phyloP scores from a whole-genome alignment of 2,797 vertebrate species.

The Pangasius sanitwongsei region DNA sequence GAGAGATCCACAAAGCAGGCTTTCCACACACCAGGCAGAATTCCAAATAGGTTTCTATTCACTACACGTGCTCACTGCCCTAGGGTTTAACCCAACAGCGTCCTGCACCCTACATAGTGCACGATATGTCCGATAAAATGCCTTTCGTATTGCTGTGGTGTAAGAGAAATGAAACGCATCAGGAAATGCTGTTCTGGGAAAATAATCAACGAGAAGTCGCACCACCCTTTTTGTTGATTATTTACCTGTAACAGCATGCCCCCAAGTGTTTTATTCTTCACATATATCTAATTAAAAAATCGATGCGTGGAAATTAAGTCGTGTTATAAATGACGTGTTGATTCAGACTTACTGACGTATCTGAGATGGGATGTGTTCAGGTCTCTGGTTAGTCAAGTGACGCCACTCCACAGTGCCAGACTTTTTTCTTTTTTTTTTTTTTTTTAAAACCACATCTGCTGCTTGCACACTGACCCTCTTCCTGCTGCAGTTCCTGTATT shows the following conservation, averaged over 20 bases:
- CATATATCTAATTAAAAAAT: not conserved
- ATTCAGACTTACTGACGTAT: not conserved
- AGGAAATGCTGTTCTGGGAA: not conserved
- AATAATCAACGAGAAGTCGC: not conserved
- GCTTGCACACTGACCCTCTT: constrained; percentile 64
- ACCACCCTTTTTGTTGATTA: not conserved
- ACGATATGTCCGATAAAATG: not conserved
- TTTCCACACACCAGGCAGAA: no score
- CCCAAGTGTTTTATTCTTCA: not conserved
- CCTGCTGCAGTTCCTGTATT: constrained; percentile 33
- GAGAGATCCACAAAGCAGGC: no score
- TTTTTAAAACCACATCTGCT: constrained; percentile 55
- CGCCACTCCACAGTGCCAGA: not conserved
- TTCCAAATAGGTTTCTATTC: not conserved
- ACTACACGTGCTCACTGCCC: not conserved
- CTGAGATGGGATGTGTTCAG: not conserved
- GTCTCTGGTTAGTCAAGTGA: not conserved
- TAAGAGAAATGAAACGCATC: no score
- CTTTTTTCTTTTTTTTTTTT: not conserved
- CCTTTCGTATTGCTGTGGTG: not conserved
- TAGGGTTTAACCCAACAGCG: not conserved
- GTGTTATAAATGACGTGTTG: not conserved
- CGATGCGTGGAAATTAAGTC: no score
- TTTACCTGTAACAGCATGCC: no score
- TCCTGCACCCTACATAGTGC: not conserved